Evolutionary conservation across 2,113 vertebrate species (phyloP).

Genomic region (Theropithecus gelada): DNA sequence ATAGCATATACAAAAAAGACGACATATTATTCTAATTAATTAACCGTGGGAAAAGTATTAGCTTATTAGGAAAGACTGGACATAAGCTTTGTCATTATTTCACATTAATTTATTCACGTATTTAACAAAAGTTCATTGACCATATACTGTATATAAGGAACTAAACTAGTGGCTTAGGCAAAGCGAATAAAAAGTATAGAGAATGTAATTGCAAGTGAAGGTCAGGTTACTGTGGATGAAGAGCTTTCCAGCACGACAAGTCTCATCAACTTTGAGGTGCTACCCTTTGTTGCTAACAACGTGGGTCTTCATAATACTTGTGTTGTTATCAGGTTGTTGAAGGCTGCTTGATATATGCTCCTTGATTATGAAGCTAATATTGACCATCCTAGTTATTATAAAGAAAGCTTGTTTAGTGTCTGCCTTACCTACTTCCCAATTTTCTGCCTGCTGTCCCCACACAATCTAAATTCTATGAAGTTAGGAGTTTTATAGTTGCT

Average conservation of each 20-base stretch:
- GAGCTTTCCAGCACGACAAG: neutral
- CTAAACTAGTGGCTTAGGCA: neutral
- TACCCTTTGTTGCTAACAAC: neutral
- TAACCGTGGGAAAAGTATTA: neutral
- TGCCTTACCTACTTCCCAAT: neutral
- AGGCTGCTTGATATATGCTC: neutral
- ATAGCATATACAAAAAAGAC: neutral
- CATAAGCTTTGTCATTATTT: neutral
- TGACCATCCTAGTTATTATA: neutral
- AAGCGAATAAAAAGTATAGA: neutral
- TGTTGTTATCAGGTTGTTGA: neutral
- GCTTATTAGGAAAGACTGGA: neutral
- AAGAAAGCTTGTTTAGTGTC: neutral
- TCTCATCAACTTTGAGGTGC: neutral
- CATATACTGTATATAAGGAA: neutral
- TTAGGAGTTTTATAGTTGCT: neutral
- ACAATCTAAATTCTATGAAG: neutral
- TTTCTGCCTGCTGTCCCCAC: neutral
- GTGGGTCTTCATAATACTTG: neutral
- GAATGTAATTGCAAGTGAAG: neutral
- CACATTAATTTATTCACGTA: neutral
- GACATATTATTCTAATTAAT: slow-evolving; percentile 25
- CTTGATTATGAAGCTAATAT: neutral
- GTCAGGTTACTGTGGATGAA: neutral
- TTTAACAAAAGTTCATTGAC: slow-evolving; percentile 28